Evolutionary conservation across 2,113 vertebrate genomes (phyloP).

Genomic region (Apodemus speciosus): DNA sequence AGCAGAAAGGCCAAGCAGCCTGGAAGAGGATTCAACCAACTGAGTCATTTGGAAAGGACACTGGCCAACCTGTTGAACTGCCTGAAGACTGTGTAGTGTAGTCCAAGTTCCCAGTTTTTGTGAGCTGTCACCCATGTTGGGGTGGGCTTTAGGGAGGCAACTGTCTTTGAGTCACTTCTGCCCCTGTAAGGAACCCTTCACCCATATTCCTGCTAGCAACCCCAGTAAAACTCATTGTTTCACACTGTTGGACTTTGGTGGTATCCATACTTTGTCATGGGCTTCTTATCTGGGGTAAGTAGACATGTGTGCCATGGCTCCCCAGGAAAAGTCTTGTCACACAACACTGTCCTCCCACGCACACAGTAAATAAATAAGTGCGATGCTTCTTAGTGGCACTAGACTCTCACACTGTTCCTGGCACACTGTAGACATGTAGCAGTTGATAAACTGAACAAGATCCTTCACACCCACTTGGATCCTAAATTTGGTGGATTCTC

Average conservation of each 20-base stretch:
- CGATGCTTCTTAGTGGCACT: not conserved
- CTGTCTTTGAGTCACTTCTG: not conserved
- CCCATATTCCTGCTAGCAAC: not conserved
- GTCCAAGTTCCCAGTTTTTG: not conserved
- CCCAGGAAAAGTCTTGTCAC: not conserved
- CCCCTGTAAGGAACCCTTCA: not conserved
- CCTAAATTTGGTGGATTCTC: not conserved
- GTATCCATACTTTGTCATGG: not conserved
- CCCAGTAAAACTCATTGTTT: not conserved
- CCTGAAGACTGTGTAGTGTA: not conserved
- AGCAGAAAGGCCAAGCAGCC: not conserved
- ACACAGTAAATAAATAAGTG: not conserved
- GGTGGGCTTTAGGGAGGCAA: not conserved
- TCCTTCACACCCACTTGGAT: not conserved
- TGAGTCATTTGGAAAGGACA: not conserved
- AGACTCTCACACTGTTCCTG: not conserved
- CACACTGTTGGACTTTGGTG: not conserved
- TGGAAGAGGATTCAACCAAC: not conserved
- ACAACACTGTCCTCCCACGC: not conserved
- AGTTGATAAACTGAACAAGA: slow-evolving; percentile 34
- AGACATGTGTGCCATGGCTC: not conserved
- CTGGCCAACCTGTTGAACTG: not conserved
- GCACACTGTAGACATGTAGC: slow-evolving; percentile 15
- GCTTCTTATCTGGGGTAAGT: not conserved
- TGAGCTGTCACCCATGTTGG: not conserved